These are phyloP conservation scores for Serinus canaria DNA, from an alignment of 2,113 vertebrate species.

Conservation along the genomic window DNA sequence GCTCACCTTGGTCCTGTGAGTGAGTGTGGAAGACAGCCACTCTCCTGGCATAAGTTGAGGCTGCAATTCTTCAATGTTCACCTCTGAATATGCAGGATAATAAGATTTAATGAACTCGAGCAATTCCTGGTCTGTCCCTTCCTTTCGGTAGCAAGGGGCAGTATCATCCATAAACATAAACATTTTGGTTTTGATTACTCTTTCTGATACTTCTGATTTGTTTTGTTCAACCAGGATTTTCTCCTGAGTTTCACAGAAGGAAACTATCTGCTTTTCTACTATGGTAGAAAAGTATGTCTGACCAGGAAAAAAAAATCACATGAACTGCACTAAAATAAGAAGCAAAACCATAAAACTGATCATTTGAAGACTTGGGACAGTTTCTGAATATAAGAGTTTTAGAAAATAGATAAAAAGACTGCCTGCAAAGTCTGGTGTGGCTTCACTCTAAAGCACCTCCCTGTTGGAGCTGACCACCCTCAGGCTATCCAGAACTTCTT, in stretches of 20 bases:
- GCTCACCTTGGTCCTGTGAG: background rate
- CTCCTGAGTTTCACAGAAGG: background rate
- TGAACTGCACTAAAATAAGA: background rate
- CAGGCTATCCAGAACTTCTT: background rate
- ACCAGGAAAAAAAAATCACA: background rate
- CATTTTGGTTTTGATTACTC: background rate
- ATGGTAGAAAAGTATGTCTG: background rate
- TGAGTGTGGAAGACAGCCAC: background rate
- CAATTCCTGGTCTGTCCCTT: background rate
- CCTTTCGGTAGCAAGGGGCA: background rate
- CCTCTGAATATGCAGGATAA: background rate
- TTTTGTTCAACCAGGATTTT: background rate
- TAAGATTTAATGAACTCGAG: background rate
- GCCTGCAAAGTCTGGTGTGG: background rate
- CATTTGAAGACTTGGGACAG: background rate
- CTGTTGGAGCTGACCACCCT: accelerated
- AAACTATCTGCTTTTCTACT: background rate
- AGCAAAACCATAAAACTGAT: background rate
- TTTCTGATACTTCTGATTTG: background rate
- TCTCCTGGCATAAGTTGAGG: background rate
- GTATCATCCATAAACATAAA: background rate
- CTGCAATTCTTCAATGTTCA: background rate
- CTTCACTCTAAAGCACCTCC: background rate
- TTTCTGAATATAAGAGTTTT: background rate
- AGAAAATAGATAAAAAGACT: background rate